Evolutionary conservation across 2,888 invertebrate genomes (phyloP), one percentile per base, ranked within the genome.

Genomic region (Aphodius granarius): DNA sequence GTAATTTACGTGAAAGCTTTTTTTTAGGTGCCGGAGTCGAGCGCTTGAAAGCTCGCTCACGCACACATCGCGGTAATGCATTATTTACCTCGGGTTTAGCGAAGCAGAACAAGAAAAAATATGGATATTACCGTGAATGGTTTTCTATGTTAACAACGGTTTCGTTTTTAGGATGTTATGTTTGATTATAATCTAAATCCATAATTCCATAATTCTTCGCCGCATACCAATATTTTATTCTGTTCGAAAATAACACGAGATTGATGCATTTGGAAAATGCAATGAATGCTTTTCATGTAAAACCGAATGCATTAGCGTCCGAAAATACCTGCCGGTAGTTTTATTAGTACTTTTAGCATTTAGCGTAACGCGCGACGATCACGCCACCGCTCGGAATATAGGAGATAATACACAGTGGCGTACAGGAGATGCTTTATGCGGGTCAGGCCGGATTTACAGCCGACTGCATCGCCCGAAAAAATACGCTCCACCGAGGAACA

Each of bases 131-230:
- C 23, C 23, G 16, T 18, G 22, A 71, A 71, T 13, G 23, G n/a
- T 21, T 71, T 71, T 71, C 71, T 18, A 22, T 43, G 16, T 71
- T 62, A 1, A 18, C 1, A 17, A 22, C 43, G 22, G 71, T 16
- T n/a, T n/a, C n/a, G n/a, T n/a, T 71, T 23, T 71, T 62, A 71
- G 18, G 62, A 66, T 43, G 13, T 71, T 23, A 71, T n/a, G n/a
- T n/a, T n/a, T n/a, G n/a, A n/a, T n/a, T n/a, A n/a, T n/a, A n/a
- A n/a, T n/a, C n/a, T n/a, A n/a, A n/a, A n/a, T n/a, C n/a, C n/a
- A n/a, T n/a, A n/a, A n/a, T n/a, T n/a, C n/a, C n/a, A n/a, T n/a
- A n/a, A n/a, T n/a, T n/a, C n/a, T n/a, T n/a, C n/a, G n/a, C n/a
- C n/a, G n/a, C n/a, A n/a, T n/a, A n/a, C n/a, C n/a, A n/a, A n/a